Evolutionary conservation across 2,113 vertebrate species (phyloP), one percentile per base, ranked within the genome.

Genomic region (Ceyx margarethae): DNA sequence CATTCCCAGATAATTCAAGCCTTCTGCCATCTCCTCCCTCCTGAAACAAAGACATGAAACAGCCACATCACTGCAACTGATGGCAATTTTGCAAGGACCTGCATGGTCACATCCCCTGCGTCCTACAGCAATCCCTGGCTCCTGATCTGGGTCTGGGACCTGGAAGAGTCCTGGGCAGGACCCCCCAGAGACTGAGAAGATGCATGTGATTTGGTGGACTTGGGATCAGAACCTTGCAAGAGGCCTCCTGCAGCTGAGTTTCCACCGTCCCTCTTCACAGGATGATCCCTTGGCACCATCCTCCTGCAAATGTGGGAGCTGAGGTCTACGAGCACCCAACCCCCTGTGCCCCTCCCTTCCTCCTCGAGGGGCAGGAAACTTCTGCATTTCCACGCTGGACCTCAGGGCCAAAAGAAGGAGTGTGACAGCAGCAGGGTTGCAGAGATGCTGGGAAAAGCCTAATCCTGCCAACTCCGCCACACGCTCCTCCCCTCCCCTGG

Each of bases 301-400:
- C 31, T 58, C 48, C 31, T 50, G 11, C 11, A 1, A 28, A 45
- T 6, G 7, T 18, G 22, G 43, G 26, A 9, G 7, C 31, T 0
- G 1, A 2, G 43, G 19, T 61, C 79, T 33, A 4, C 0, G 2
- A 69, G 6, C 31, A 74, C 3, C n/a, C 51, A 42, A 2, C 8
- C 45, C 54, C 15, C 26, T 6, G 31, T 7, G 9, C 42, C 25
- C 15, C 5, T 17, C 45, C 17, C 26, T 18, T 3, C 23, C 26
- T 56, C 10, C 40, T 21, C 1, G 1, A 29, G 20, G 53, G 4
- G 5, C 21, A 8, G 9, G 43, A 89, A 13, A 4, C 23, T 37
- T 42, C 62, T 0, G 1, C 3, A 1, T 5, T 51, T 26, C 26
- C 48, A 35, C 1, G 0, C 18, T n/a, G 45, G 29, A 6, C 11